phyloP scores from a whole-genome alignment of 2,888 invertebrate genomes.

The Phorcus lineatus region DNA sequence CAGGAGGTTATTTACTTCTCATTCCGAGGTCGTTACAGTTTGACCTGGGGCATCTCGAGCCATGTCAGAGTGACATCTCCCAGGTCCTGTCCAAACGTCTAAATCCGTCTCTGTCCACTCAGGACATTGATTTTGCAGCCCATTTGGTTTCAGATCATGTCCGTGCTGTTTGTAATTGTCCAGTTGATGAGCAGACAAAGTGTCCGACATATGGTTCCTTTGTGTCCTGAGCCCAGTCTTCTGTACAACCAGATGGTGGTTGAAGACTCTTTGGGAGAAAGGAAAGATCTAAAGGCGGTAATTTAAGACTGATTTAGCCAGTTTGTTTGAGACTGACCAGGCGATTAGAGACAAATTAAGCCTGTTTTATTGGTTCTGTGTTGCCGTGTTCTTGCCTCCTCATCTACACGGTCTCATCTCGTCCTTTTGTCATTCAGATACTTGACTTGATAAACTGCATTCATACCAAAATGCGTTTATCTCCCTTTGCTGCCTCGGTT shows the following conservation, averaged over 20 bases:
- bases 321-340: constrained; percentile 10
- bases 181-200: constrained; percentile 23
- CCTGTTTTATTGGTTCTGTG: background rate
- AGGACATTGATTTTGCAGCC: background rate
- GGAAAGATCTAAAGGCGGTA: background rate
- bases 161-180: constrained; percentile 22
- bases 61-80: constrained; percentile 14
- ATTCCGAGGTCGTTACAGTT: background rate
- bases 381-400: background rate
- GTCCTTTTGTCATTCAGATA: background rate
- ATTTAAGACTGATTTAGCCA: constrained; percentile 16
- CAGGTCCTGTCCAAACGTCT: background rate
- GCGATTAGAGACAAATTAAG: constrained; percentile 8
- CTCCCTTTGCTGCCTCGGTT: background rate
- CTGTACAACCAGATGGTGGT: background rate
- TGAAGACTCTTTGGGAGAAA: background rate
- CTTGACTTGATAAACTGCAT: background rate
- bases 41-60: background rate
- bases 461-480: background rate
- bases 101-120: background rate
- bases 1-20: background rate
- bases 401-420: background rate
- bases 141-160: constrained; percentile 9
- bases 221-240: background rate
- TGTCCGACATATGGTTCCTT: constrained; percentile 26